A percentile compares a stretch with the other conserved stretches of the same genome.
phyloP scores from a whole-genome alignment of 2,797 vertebrate genomes.

The Microctenopoma steveboyesi region DNA sequence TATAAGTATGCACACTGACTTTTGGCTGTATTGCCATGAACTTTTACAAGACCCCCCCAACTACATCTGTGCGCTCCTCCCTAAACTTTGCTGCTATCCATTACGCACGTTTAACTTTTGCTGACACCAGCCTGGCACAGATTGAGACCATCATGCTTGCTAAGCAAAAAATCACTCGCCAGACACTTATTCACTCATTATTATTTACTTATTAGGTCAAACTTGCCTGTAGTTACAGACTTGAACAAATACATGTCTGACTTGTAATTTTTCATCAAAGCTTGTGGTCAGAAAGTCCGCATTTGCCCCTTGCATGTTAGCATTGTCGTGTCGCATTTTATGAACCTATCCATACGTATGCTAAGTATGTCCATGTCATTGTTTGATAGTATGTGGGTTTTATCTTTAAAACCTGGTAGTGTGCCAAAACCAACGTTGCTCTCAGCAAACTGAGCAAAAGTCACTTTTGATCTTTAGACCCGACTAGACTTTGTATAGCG shows the following conservation, averaged over 20 bases:
- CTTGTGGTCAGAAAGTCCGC: too few species aligned
- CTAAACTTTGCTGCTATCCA: too few species aligned
- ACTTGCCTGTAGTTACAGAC: too few species aligned
- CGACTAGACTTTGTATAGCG: conserved; percentile 17
- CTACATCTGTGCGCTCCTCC: too few species aligned
- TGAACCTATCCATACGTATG: too few species aligned
- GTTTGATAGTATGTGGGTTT: neutral
- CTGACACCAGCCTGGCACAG: neutral
- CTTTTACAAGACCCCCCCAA: too few species aligned
- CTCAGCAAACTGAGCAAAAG: conserved; percentile 24
- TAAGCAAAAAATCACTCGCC: too few species aligned
- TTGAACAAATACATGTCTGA: too few species aligned
- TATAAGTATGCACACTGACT: too few species aligned
- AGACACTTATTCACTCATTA: too few species aligned
- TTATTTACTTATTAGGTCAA: too few species aligned
- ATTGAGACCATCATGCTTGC: neutral
- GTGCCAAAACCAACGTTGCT: conserved; percentile 48
- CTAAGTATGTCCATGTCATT: neutral
- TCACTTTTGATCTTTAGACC: conserved; percentile 62
- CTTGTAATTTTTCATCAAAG: too few species aligned
- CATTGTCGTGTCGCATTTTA: neutral
- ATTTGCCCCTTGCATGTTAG: neutral
- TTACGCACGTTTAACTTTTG: neutral
- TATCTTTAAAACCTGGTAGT: conserved; percentile 16
- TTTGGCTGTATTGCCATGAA: neutral